Conservation (phyloP, 2,113 vertebrate genomes). For the Strigops habroptila region DNA sequence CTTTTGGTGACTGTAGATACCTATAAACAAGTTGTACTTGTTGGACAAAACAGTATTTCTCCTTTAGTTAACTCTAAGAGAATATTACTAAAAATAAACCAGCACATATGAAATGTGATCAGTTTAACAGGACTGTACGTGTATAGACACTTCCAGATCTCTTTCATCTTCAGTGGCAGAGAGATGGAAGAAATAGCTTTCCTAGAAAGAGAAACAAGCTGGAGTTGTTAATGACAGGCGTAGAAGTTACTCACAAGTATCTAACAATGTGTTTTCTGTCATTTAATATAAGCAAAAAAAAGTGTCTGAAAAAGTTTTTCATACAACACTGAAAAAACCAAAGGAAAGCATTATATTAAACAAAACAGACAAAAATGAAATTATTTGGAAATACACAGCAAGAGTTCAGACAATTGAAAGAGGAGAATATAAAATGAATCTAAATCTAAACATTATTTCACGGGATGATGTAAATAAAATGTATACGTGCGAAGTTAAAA, state of each 20-base stretch:
- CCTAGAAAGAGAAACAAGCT: not conserved
- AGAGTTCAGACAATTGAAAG: not conserved
- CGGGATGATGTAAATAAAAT: not conserved
- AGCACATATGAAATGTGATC: not conserved
- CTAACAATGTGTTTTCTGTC: not conserved
- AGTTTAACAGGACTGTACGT: not conserved
- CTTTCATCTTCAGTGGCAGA: not conserved
- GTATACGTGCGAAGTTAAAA: not conserved
- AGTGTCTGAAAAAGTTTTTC: not conserved
- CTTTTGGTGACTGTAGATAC: not conserved
- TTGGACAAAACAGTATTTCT: not conserved
- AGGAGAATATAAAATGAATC: not conserved
- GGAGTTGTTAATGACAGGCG: not conserved
- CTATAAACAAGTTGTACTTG: not conserved
- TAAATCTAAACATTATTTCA: not conserved
- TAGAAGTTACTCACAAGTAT: not conserved
- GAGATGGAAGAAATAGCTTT: not conserved
- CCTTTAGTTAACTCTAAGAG: not conserved
- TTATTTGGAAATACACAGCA: not conserved
- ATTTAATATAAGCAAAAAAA: not conserved
- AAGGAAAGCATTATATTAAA: not conserved
- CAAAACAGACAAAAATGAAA: not conserved
- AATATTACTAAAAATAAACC: not conserved
- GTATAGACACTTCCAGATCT: not conserved
- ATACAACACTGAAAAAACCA: not conserved